Evolutionary conservation across 2,113 vertebrate genomes (phyloP).

Genomic region (Corvus moneduloides): DNA sequence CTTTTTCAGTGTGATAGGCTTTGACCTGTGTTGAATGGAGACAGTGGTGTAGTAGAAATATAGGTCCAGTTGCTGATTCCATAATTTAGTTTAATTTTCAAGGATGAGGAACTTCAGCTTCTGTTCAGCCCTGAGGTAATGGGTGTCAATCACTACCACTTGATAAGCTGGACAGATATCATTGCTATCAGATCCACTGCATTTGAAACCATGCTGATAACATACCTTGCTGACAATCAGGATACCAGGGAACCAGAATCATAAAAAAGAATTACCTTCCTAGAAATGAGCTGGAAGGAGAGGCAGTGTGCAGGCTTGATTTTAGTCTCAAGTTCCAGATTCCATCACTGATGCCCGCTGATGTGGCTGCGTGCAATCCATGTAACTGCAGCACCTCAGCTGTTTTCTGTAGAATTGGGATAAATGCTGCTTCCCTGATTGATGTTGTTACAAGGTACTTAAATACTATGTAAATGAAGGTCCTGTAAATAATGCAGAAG

Average conservation of each 20-base stretch:
- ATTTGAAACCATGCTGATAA: background rate
- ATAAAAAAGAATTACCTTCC: background rate
- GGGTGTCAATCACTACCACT: background rate
- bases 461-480: background rate
- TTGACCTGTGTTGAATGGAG: background rate
- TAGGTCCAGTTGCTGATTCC: background rate
- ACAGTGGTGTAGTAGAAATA: background rate
- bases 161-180: background rate
- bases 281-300: background rate
- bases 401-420: background rate
- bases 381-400: background rate
- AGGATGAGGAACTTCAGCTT: background rate
- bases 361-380: background rate
- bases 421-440: background rate
- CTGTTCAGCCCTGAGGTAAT: background rate
- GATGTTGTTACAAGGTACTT: background rate
- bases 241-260: background rate
- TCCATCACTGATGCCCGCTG: background rate
- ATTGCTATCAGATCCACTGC: background rate
- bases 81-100: background rate
- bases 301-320: background rate
- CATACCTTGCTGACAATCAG: background rate
- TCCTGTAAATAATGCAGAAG: constrained; percentile 8
- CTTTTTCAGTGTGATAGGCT: background rate
- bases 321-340: background rate